Conservation (phyloP, 1,140 invertebrate genomes). For the Myzus persicae region DNA sequence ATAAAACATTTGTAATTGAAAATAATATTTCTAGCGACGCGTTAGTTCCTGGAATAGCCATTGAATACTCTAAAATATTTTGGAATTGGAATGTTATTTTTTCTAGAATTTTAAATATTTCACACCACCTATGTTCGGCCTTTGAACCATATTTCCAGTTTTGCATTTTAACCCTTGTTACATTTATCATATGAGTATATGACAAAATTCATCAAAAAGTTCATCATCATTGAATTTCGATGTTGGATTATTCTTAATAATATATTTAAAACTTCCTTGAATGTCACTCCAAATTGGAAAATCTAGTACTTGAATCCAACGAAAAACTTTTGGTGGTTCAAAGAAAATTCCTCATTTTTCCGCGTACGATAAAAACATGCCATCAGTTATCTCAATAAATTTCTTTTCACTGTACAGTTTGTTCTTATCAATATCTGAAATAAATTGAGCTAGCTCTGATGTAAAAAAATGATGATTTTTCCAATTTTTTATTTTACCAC, state of each 20-base stretch:
- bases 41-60: background rate
- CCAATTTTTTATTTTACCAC: conserved; percentile 9
- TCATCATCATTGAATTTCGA: too few species aligned
- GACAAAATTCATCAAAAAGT: too few species aligned
- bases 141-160: conserved; percentile 9
- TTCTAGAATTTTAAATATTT: background rate
- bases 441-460: background rate
- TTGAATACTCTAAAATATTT: too few species aligned
- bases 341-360: background rate
- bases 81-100: background rate
- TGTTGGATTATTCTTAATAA: too few species aligned
- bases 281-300: too few species aligned
- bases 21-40: background rate
- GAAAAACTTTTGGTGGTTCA: too few species aligned
- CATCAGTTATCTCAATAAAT: background rate
- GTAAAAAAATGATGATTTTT: background rate
- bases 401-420: background rate
- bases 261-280: too few species aligned
- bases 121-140: background rate
- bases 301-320: too few species aligned
- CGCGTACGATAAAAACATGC: background rate
- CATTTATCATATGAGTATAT: too few species aligned
- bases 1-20: background rate
- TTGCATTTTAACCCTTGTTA: background rate
- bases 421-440: background rate